Evolutionary conservation across 1,140 invertebrate genomes (phyloP).

Genomic region (Drosophila kohkoa): DNA sequence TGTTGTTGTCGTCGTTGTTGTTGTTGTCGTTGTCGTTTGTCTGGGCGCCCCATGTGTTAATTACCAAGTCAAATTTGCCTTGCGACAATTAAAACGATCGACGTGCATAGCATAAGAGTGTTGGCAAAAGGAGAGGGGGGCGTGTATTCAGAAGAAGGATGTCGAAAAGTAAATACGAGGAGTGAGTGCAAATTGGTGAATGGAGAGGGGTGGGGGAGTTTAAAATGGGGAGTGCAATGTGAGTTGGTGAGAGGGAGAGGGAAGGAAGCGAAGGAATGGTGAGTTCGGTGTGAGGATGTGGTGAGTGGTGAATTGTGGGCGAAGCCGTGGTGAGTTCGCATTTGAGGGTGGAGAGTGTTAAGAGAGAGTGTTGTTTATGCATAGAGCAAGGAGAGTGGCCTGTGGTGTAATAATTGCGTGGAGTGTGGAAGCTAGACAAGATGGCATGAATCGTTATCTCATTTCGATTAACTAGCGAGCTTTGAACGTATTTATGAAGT

Average conservation of each 20-base stretch:
- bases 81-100: constrained; percentile 66
- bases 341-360: neutral
- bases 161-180: neutral
- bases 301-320: too few relatives aligned
- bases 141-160: neutral
- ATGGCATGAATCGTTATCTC: neutral
- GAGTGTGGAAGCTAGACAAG: neutral
- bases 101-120: constrained; percentile 5
- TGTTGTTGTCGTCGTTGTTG: neutral
- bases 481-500: neutral
- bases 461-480: neutral
- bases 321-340: too few relatives aligned
- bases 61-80: constrained; percentile 78
- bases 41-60: constrained; percentile 66
- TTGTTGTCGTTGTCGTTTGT: constrained; percentile 7
- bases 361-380: neutral
- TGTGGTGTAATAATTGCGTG: neutral
- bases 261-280: too few relatives aligned
- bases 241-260: too few relatives aligned
- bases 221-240: neutral
- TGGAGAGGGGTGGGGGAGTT: neutral
- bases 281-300: too few relatives aligned
- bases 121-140: neutral
- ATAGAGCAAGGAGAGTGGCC: neutral
- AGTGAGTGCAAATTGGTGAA: too few relatives aligned